phyloP scores from a whole-genome alignment of 1,140 invertebrate genomes.

The Dendroctonus valens region DNA sequence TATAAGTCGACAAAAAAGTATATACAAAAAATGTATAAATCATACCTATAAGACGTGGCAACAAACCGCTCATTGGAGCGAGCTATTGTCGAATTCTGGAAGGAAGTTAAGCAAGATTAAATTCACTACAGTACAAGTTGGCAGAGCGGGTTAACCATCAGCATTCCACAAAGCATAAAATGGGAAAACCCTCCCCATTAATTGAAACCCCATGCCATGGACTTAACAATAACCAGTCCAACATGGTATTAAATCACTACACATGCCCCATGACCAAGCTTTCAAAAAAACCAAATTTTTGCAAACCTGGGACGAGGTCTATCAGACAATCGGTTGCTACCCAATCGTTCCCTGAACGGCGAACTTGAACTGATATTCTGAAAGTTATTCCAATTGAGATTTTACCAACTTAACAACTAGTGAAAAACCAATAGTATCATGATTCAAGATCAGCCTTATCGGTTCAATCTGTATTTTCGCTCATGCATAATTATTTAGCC shows the following conservation, averaged over 20 bases:
- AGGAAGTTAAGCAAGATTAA: constrained; percentile 32
- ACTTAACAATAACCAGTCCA: constrained; percentile 8
- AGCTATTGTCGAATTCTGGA: constrained; percentile 42
- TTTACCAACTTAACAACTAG: too few species aligned
- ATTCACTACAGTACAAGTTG: too few species aligned
- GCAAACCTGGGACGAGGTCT: constrained; percentile 77
- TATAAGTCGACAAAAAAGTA: too few species aligned
- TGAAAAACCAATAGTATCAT: too few species aligned
- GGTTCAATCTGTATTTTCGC: too few species aligned
- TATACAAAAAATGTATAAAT: constrained; percentile 19
- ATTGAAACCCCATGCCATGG: neutral
- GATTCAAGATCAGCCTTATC: too few species aligned
- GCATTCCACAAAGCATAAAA: constrained; percentile 21
- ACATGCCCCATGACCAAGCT: constrained; percentile 43
- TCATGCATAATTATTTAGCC: too few species aligned
- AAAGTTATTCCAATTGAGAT: constrained; percentile 12
- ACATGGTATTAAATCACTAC: constrained; percentile 19
- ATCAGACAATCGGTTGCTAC: constrained; percentile 80
- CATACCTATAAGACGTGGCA: constrained; percentile 42
- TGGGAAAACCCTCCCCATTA: neutral
- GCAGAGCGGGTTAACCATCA: neutral
- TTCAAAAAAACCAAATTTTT: constrained; percentile 49
- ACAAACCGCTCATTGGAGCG: constrained; percentile 43
- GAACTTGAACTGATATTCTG: constrained; percentile 66
- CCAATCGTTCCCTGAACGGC: constrained; percentile 81